Evolutionary conservation across 2,797 vertebrate species (phyloP).

Genomic region (Coilia nasus): DNA sequence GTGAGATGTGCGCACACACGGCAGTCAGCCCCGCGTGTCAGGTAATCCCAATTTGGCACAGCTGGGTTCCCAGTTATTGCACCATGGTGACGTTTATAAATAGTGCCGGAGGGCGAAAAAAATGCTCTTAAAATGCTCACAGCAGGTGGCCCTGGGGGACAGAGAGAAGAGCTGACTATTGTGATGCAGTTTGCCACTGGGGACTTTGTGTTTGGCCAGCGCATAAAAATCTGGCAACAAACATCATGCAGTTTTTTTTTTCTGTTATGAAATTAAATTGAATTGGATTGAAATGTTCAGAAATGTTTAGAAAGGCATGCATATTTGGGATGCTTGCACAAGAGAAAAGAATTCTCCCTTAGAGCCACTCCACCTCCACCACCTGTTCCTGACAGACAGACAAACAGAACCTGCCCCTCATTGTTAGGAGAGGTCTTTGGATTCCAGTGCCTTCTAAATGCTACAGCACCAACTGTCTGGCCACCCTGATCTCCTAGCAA

Average conservation of each 20-base stretch:
- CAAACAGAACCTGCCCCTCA: slow-evolving; percentile 65
- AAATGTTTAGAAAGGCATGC: background rate
- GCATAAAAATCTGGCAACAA: background rate
- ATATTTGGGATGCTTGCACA: background rate
- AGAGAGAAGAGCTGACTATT: slow-evolving; percentile 14
- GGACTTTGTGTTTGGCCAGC: background rate
- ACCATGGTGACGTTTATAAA: slow-evolving; percentile 27
- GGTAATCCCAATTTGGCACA: slow-evolving; percentile 27
- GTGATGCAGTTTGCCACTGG: background rate
- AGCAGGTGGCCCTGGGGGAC: background rate
- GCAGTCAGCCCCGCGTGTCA: background rate
- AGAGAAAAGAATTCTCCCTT: slow-evolving; percentile 34
- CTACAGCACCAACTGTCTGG: slow-evolving; percentile 57
- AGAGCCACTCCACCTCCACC: slow-evolving; percentile 42
- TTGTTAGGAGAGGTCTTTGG: slow-evolving; percentile 62
- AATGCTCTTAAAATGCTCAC: slow-evolving; percentile 20
- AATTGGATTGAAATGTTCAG: background rate
- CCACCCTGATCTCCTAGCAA: slow-evolving; percentile 55
- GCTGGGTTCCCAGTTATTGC: slow-evolving; percentile 7
- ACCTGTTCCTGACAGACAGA: slow-evolving; percentile 74
- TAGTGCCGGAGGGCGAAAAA: background rate
- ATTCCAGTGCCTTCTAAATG: slow-evolving; percentile 34
- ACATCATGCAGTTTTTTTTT: background rate
- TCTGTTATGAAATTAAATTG: background rate
- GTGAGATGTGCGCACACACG: background rate